phyloP scores from a whole-genome alignment of 1,140 invertebrate species.

The Diabrotica virgifera region DNA sequence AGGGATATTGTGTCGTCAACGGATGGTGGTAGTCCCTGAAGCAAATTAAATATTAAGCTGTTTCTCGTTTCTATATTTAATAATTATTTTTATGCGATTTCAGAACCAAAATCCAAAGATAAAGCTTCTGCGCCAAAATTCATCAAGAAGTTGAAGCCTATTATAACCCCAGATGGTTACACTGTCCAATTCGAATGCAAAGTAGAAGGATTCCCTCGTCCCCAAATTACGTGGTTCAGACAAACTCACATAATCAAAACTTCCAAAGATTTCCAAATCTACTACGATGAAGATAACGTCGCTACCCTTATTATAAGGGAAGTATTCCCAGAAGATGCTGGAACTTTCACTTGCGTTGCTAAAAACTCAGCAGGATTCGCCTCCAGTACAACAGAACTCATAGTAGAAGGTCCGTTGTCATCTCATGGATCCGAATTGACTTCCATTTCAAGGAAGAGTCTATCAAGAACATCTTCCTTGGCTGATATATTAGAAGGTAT shows the following conservation, averaged over 20 bases:
- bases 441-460: slow-evolving; percentile 72
- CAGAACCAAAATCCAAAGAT: slow-evolving; percentile 76
- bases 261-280: slow-evolving; percentile 88
- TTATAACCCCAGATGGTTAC: slow-evolving; percentile 79
- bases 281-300: slow-evolving; percentile 88
- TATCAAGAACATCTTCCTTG: slow-evolving; percentile 85
- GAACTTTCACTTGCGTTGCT: slow-evolving; percentile 93
- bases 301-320: slow-evolving; percentile 91
- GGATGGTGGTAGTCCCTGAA: too few relatives aligned
- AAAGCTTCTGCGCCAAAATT: slow-evolving; percentile 79
- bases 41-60: too few relatives aligned
- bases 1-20: too few relatives aligned
- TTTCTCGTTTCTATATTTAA: too few relatives aligned
- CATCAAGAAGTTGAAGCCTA: slow-evolving; percentile 78
- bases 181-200: slow-evolving; percentile 88
- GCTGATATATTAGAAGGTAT: slow-evolving; percentile 89
- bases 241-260: slow-evolving; percentile 90
- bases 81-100: slow-evolving; percentile 29
- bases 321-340: slow-evolving; percentile 96
- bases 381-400: slow-evolving; percentile 84
- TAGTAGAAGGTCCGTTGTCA: slow-evolving; percentile 81
- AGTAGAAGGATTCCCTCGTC: slow-evolving; percentile 83
- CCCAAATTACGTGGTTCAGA: slow-evolving; percentile 92
- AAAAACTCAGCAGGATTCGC: slow-evolving; percentile 93
- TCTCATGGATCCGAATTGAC: slow-evolving; percentile 86